Conservation (phyloP, 2,888 invertebrate genomes). For the Archaeoteleia sp. region DNA sequence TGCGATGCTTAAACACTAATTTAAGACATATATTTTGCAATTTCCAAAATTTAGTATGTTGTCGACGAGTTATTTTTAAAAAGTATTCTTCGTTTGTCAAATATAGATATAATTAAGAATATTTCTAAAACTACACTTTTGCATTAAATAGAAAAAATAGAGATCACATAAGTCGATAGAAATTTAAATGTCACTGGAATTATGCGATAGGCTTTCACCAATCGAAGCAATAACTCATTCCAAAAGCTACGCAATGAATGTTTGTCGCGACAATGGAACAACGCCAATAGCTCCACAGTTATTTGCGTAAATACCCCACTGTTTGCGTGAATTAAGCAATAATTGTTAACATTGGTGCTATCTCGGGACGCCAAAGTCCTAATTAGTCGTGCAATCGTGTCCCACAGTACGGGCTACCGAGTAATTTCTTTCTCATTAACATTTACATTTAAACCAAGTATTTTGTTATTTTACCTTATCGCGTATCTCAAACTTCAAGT, state of each 20-base stretch:
- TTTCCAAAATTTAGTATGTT: no score
- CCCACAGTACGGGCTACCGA: background rate
- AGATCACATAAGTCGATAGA: no score
- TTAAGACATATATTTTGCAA: no score
- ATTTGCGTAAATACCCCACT: slow-evolving; percentile 52
- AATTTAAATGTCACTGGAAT: slow-evolving; percentile 51
- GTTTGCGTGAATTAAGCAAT: slow-evolving; percentile 53
- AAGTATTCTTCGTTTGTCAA: no score
- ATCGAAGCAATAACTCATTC: slow-evolving; percentile 54
- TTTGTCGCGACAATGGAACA: slow-evolving; percentile 54
- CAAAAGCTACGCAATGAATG: slow-evolving; percentile 53
- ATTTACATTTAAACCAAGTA: slow-evolving; percentile 20
- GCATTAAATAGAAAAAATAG: no score
- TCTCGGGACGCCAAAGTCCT: slow-evolving; percentile 34
- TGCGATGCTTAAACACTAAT: no score
- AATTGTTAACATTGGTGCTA: slow-evolving; percentile 47
- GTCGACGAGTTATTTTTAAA: no score
- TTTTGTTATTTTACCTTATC: no score
- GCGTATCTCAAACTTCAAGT: no score
- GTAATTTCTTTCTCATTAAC: slow-evolving; percentile 7
- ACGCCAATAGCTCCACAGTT: slow-evolving; percentile 41
- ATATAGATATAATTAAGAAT: no score
- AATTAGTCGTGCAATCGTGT: slow-evolving; percentile 39
- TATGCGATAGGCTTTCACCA: slow-evolving; percentile 55
- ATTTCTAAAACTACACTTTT: no score